These are phyloP conservation scores for Drosophila trapezifrons DNA, from an alignment of 1,140 invertebrate species.

Conservation along the genomic window DNA sequence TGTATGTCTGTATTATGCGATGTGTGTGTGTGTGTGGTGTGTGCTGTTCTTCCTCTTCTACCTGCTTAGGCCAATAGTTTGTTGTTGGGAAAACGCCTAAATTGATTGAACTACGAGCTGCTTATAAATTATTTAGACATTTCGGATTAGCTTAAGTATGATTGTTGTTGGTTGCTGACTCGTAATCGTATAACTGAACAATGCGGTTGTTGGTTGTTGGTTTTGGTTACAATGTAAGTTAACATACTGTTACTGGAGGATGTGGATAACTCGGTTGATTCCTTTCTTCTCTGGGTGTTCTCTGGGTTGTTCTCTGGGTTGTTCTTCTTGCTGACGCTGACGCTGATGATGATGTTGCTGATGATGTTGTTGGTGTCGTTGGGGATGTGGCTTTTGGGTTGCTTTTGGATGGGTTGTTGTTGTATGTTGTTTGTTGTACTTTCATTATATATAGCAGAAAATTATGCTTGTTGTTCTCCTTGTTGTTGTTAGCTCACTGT, in stretches of 20 bases:
- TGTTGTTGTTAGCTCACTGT: constrained; percentile 47
- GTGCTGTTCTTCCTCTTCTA: constrained; percentile 13
- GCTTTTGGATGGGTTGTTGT: constrained; percentile 9
- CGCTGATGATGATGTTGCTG: constrained; percentile 1
- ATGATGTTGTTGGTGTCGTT: constrained; percentile 5
- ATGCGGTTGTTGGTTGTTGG: constrained; percentile 15
- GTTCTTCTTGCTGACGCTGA: background rate
- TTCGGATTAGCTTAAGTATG: constrained; percentile 58
- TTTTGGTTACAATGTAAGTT: constrained; percentile 7
- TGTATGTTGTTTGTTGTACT: constrained; percentile 53
- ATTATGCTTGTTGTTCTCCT: constrained; percentile 71
- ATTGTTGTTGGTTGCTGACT: constrained; percentile 57
- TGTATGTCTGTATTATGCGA: constrained; percentile 7
- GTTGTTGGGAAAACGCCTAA: constrained; percentile 41
- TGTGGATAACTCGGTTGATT: constrained; percentile 12
- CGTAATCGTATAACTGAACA: constrained; percentile 43
- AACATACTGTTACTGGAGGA: constrained; percentile 19
- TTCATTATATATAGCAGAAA: constrained; percentile 73
- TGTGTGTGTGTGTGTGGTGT: constrained; percentile 20
- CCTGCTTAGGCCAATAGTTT: constrained; percentile 38
- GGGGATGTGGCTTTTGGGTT: constrained; percentile 42
- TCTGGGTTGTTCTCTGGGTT: constrained; percentile 26
- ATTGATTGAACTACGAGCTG: constrained; percentile 42
- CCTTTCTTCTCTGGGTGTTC: constrained; percentile 18
- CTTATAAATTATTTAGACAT: constrained; percentile 57